phyloP scores from a whole-genome alignment of 2,797 vertebrate genomes.

The Aphelocoma californica region DNA sequence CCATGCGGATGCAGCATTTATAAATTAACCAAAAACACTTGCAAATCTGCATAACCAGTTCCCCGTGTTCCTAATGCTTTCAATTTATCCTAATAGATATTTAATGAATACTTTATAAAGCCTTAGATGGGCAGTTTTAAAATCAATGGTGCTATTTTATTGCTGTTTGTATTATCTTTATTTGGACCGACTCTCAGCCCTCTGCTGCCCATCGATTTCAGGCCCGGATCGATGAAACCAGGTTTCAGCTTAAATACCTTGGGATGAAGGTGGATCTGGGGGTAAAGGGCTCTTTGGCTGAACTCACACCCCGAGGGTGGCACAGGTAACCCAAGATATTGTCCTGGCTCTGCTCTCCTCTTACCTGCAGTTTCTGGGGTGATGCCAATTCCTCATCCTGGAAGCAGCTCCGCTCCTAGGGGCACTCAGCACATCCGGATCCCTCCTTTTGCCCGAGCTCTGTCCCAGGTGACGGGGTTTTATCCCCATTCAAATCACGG shows the following conservation, averaged over 20 bases:
- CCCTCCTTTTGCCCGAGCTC: not conserved
- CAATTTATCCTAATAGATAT: slow-evolving; percentile 75
- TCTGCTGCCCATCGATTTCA: slow-evolving; percentile 62
- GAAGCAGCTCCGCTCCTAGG: not conserved
- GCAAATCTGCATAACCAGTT: slow-evolving; percentile 70
- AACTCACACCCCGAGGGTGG: not conserved
- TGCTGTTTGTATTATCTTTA: slow-evolving; percentile 68
- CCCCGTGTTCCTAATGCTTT: slow-evolving; percentile 65
- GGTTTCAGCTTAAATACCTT: not conserved
- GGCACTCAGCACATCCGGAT: not conserved
- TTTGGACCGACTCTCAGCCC: slow-evolving; percentile 47
- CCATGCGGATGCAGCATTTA: not conserved
- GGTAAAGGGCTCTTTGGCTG: not conserved
- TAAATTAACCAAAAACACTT: slow-evolving; percentile 65
- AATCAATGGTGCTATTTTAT: slow-evolving; percentile 75
- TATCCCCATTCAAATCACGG: accelerated
- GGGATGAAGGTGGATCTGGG: not conserved
- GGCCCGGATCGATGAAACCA: slow-evolving; percentile 51
- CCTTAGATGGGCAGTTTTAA: slow-evolving; percentile 69
- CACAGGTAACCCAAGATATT: not conserved
- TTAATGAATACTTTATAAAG: slow-evolving; percentile 78
- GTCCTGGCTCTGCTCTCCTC: not conserved
- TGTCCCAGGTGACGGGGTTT: not conserved
- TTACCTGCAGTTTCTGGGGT: not conserved
- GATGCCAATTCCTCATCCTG: not conserved